Base-by-base conservation (phyloP, 2,888 invertebrate genomes). In the Onchidella celtica region DNA sequence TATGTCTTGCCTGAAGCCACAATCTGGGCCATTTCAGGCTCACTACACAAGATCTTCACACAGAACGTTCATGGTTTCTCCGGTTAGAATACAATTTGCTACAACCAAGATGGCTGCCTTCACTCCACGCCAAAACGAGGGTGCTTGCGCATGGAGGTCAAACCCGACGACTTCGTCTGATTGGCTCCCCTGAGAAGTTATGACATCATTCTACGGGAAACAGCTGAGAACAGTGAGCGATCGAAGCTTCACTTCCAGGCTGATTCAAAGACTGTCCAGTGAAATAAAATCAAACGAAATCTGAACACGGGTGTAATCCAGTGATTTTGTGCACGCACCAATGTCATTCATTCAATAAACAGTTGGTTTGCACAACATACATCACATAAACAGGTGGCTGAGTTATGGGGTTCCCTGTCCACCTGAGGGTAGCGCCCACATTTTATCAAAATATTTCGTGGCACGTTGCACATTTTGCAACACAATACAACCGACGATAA, bases 41-140 rank as follows among this genome's bases (percentile, higher is more conserved):
- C 29, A 27, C 32, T 24, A 61, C 24, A 6, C n/a, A 40, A 72
- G 4, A 79, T 40, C 36, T 36, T 40, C 40, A 79, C 34, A 40
- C 34, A 73, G 21, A 47, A 32, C 40, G 14, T 21, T 36, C 73
- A 79, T 66, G 59, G n/a, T 38, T 34, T 55, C 40, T 66, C 21
- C 14, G 11, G 40, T 24, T 36, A 63, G 29, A n/a, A 70, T 17
- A 76, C 65, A 72, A 82, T 77, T 38, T 79, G 73, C 68, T 76
- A 65, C 75, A 69, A 82, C 75, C 88, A 91, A 91, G 87, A 91
- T 91, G 91, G 91, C 91, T 88, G 91, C 89, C 90, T 87, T 87
- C 85, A 87, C 86, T 89, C 88, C 89, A 88, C 88, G 89, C 89
- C 86, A 89, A 88, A 88, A 86, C 86, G 84, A 85, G 84, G 85